A percentile compares a stretch with the other conserved stretches of the same genome.
Conservation (phyloP, 1,140 invertebrate genomes). For the Aethina tumida region DNA sequence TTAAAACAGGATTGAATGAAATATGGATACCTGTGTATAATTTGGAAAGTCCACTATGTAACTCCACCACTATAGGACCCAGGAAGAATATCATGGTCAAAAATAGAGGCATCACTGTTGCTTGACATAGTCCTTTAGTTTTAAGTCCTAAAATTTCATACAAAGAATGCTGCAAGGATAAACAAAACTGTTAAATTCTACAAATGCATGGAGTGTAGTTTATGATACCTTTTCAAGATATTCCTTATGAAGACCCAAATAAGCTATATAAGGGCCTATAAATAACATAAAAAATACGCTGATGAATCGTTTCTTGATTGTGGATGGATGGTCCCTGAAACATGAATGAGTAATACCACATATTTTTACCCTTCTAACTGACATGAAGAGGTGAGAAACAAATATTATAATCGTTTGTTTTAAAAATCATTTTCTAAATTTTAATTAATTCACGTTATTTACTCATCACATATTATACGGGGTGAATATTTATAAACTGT, state of each 20-base stretch:
- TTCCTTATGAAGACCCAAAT: constrained; percentile 52
- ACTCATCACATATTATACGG: constrained; percentile 1
- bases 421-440: neutral
- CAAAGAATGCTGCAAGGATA: constrained; percentile 43
- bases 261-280: constrained; percentile 66
- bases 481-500: constrained; percentile 9
- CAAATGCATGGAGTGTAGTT: too few relatives aligned
- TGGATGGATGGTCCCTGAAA: constrained; percentile 78
- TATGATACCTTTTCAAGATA: constrained; percentile 46
- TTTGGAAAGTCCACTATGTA: constrained; percentile 55
- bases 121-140: constrained; percentile 60
- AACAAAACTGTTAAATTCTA: too few relatives aligned
- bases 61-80: constrained; percentile 68
- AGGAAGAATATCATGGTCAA: constrained; percentile 78
- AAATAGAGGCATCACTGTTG: constrained; percentile 62
- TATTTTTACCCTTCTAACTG: neutral
- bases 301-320: constrained; percentile 77
- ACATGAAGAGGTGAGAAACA: neutral
- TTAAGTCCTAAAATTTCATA: constrained; percentile 68
- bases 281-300: constrained; percentile 75
- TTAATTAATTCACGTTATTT: neutral
- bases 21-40: constrained; percentile 53
- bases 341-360: constrained; percentile 5
- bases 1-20: constrained; percentile 1
- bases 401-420: neutral